phyloP scores from a whole-genome alignment of 2,888 invertebrate genomes.

The Rotaria sp. region DNA sequence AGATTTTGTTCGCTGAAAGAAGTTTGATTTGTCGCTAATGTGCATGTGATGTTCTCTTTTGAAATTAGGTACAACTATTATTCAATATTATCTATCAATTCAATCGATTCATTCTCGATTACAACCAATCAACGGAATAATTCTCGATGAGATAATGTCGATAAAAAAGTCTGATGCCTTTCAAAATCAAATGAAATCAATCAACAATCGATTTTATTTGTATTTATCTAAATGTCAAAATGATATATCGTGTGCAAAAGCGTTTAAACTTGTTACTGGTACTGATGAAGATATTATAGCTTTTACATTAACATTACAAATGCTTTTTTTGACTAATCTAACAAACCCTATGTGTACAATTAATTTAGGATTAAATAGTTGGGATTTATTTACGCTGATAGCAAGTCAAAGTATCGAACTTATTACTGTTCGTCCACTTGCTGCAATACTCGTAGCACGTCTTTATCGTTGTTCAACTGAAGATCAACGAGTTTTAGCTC shows the following conservation, averaged over 20 bases:
- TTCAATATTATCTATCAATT: conserved; percentile 6
- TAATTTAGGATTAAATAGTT: background rate
- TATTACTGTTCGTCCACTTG: background rate
- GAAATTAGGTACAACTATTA: background rate
- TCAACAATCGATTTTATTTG: background rate
- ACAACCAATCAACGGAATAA: background rate
- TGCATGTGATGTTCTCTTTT: background rate
- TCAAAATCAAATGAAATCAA: background rate
- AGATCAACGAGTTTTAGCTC: background rate
- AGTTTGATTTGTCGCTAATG: too few species aligned
- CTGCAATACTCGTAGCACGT: background rate
- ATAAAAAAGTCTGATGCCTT: background rate
- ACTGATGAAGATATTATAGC: background rate
- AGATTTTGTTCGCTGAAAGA: too few species aligned
- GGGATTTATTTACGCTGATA: background rate
- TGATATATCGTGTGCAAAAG: background rate
- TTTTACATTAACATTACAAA: background rate
- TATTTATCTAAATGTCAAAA: conserved; percentile 1
- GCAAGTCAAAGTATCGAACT: background rate
- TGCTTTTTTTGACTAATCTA: too few species aligned
- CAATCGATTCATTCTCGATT: background rate
- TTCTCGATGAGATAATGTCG: background rate
- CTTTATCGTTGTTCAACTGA: background rate
- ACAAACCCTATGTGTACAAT: background rate
- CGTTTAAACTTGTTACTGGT: background rate